Conservation (phyloP, 2,797 vertebrate genomes). For the Sebastiscus albofasciatus region DNA sequence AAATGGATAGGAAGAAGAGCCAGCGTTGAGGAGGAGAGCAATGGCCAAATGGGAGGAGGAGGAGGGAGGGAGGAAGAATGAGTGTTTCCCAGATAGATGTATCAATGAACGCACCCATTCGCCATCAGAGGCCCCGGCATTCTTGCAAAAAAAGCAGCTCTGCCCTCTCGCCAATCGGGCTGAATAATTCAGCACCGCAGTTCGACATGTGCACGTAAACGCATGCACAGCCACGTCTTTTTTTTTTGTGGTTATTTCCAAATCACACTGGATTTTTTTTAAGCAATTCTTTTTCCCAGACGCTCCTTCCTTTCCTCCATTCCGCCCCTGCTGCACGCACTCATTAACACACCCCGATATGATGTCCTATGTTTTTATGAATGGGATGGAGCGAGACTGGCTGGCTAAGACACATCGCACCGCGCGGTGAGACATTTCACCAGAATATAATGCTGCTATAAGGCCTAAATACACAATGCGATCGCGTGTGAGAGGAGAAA, state of each 20-base stretch:
- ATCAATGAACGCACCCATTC: conserved; percentile 86
- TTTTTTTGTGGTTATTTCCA: neutral
- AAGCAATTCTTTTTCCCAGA: conserved; percentile 44
- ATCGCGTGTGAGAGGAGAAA: conserved; percentile 46
- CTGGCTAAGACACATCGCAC: conserved; percentile 46
- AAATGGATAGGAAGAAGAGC: conserved; percentile 40
- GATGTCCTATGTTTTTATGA: conserved; percentile 83
- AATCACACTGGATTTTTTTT: conserved; percentile 20
- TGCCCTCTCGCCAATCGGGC: conserved; percentile 57
- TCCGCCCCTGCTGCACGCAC: conserved; percentile 71
- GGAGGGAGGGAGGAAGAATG: conserved; percentile 70
- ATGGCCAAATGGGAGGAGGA: conserved; percentile 63
- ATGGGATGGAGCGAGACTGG: conserved; percentile 82
- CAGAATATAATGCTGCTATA: neutral
- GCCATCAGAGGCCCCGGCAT: conserved; percentile 78
- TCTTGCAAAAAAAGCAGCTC: conserved; percentile 44
- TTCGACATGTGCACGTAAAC: conserved; percentile 54
- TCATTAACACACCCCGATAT: conserved; percentile 75
- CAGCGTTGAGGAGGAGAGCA: conserved; percentile 50
- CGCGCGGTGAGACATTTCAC: conserved; percentile 23
- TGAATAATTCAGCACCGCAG: conserved; percentile 64
- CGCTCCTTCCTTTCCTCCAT: conserved; percentile 64
- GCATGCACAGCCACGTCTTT: conserved; percentile 18
- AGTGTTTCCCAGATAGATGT: conserved; percentile 82
- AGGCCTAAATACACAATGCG: conserved; percentile 57